Evolutionary conservation across 2,888 invertebrate species (phyloP), one percentile per base, ranked within the genome.

Genomic region (Aporophyla nigra): DNA sequence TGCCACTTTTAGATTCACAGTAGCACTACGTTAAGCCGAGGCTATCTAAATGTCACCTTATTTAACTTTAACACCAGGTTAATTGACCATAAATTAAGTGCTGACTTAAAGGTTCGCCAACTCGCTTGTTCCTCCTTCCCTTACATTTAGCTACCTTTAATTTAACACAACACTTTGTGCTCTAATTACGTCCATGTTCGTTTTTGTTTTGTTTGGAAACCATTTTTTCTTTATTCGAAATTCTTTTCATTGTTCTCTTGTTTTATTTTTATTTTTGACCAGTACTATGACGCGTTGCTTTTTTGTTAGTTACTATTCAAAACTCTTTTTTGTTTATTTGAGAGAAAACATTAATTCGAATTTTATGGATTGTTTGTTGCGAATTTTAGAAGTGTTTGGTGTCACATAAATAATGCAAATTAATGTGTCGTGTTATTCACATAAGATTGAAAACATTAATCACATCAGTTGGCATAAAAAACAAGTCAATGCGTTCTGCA

Each of bases 51-150:
- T 93, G 95, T 94, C 93, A 93, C 94, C 93, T 94, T 94, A 94
- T 94, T 94, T 93, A 93, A 94, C 93, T 94, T 91, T 95, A 94
- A 95, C 95, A 95, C 93, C 91, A 91, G 92, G 94, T 95, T 96
- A 96, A 96, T 96, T 96, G 96, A 94, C 94, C 91, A 95, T 96
- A 96, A 96, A 96, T 96, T 95, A 94, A 94, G 93, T 93, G 92
- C 92, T 92, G 93, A 94, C 93, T 94, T 94, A 94, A 94, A 94
- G 93, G 93, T 93, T 93, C 90, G 90, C 91, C 90, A 91, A 89
- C 90, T 92, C 91, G 91, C 94, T 93, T 93, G 92, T 92, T 90
- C 85, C 83, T 87, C 85, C 86, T 87, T 88, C 85, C 81, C 85
- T 88, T 88, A 88, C 87, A 87, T 88, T 91, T 87, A 87, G 86